A percentile compares a stretch with the other conserved stretches of the same genome.
Evolutionary conservation across 2,797 vertebrate species (phyloP).

Genomic region (Takifugu ocellatus): DNA sequence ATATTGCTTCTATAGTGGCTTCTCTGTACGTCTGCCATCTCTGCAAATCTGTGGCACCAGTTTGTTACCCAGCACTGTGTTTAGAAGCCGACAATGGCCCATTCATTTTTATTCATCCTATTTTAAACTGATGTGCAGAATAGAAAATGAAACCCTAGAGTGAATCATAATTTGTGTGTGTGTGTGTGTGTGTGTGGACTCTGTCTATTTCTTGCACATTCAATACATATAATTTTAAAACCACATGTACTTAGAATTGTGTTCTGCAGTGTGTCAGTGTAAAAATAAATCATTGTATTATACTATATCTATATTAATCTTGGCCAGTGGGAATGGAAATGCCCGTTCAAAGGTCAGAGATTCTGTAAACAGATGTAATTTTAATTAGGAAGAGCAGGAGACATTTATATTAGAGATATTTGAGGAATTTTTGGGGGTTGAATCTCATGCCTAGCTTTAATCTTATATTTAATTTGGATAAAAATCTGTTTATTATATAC

Average conservation of each 20-base stretch:
- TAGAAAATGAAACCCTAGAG: too few species aligned
- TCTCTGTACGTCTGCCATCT: constrained; percentile 67
- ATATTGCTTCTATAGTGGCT: constrained; percentile 67
- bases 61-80: constrained; percentile 61
- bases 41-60: constrained; percentile 60
- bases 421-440: too few species aligned
- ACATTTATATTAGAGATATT: background rate
- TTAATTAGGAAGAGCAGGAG: constrained; percentile 7
- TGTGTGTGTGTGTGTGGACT: background rate
- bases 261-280: background rate
- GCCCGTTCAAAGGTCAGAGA: constrained; percentile 2
- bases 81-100: constrained; percentile 60
- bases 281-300: background rate
- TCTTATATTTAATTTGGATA: too few species aligned
- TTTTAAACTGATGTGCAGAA: too few species aligned
- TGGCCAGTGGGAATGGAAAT: too few species aligned
- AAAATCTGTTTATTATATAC: too few species aligned
- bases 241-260: background rate
- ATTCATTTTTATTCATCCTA: constrained; percentile 32
- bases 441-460: too few species aligned
- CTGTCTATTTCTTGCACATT: constrained; percentile 24
- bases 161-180: too few species aligned
- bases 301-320: too few species aligned
- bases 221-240: background rate
- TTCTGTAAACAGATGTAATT: constrained; percentile 11